Evolutionary conservation across 2,888 invertebrate genomes (phyloP).

Genomic region (Lottia gigantea): DNA sequence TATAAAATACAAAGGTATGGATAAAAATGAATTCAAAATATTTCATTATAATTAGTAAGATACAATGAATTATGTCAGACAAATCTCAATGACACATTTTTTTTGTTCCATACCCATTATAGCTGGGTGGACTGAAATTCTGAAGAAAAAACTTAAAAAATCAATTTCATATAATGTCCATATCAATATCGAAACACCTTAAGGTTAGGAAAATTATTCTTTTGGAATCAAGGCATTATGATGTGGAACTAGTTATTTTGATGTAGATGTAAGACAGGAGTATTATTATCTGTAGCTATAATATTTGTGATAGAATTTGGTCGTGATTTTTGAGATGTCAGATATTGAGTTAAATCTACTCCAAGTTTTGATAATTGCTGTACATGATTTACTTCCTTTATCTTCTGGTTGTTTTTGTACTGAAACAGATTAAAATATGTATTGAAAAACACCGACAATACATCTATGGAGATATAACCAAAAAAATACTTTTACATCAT

Average conservation of each 20-base stretch:
- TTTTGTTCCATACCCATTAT: too few species aligned
- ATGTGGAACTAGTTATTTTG: conserved; percentile 20
- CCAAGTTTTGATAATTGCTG: conserved; percentile 43
- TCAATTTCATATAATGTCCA: too few species aligned
- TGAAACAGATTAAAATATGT: conserved; percentile 28
- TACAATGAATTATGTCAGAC: too few species aligned
- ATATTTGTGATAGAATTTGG: conserved; percentile 53
- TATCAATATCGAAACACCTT: too few species aligned
- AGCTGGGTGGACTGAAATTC: too few species aligned
- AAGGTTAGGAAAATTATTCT: too few species aligned
- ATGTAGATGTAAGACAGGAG: conserved; percentile 44
- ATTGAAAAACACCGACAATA: not conserved
- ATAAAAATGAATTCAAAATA: too few species aligned
- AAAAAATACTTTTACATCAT: not conserved
- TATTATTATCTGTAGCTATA: conserved; percentile 32
- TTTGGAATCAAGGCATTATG: not conserved
- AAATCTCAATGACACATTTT: too few species aligned
- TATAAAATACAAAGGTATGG: too few species aligned
- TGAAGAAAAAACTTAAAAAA: too few species aligned
- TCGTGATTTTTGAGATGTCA: conserved; percentile 39
- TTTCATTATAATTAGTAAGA: too few species aligned
- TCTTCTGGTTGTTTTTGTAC: conserved; percentile 40
- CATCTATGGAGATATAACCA: too few species aligned
- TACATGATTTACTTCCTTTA: conserved; percentile 44
- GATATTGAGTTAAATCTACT: conserved; percentile 52